Conservation (phyloP, 2,888 invertebrate genomes). For the Plagodis dolabraria region DNA sequence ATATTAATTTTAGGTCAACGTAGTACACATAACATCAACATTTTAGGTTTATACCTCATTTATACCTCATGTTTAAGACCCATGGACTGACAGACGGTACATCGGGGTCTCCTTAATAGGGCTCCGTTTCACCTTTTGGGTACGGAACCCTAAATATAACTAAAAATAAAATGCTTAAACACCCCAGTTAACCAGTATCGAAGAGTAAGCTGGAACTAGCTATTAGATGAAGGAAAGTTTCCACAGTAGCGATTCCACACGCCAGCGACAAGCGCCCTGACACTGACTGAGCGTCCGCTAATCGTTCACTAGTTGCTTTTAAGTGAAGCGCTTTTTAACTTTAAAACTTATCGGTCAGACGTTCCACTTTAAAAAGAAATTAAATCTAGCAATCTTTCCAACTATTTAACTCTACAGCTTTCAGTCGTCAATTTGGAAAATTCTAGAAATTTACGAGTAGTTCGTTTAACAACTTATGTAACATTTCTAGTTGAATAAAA, state of each 20-base stretch:
- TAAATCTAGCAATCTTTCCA: slow-evolving; percentile 41
- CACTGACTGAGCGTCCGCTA: slow-evolving; percentile 49
- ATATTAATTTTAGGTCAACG: too few relatives aligned
- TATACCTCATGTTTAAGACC: too few relatives aligned
- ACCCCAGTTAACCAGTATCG: too few relatives aligned
- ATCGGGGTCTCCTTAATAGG: too few relatives aligned
- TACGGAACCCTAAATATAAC: too few relatives aligned
- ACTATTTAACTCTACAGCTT: slow-evolving; percentile 42
- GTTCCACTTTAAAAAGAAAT: slow-evolving; percentile 37
- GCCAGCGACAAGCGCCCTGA: slow-evolving; percentile 24
- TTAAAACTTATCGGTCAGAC: slow-evolving; percentile 49
- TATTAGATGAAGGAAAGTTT: too few relatives aligned
- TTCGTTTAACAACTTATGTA: slow-evolving; percentile 33
- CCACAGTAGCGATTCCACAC: background rate
- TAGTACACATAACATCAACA: too few relatives aligned
- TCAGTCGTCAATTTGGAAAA: slow-evolving; percentile 27
- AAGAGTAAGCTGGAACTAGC: too few relatives aligned
- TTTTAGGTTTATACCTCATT: too few relatives aligned
- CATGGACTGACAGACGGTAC: too few relatives aligned
- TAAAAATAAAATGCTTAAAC: too few relatives aligned
- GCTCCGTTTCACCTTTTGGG: too few relatives aligned
- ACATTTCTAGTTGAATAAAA: slow-evolving; percentile 3
- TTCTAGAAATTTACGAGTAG: slow-evolving; percentile 41
- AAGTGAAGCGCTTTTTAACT: slow-evolving; percentile 52
- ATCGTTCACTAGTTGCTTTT: slow-evolving; percentile 51